Percentiles rank a stretch among this genome's conserved stretches.
These are phyloP conservation scores for Sphaerophoria taeniata DNA, from an alignment of 2,888 invertebrate species.

Conservation along the genomic window DNA sequence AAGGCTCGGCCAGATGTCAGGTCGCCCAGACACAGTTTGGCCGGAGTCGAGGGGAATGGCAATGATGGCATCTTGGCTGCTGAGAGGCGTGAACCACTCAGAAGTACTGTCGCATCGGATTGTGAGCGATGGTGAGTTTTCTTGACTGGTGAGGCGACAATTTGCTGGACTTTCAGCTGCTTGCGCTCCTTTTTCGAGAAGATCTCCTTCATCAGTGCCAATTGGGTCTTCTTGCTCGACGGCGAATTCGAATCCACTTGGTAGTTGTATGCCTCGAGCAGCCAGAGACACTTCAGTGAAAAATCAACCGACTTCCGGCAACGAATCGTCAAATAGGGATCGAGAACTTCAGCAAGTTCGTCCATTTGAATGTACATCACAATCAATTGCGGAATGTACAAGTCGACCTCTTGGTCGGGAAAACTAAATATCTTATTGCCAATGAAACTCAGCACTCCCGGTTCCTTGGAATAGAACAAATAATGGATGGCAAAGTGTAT, in stretches of 20 bases:
- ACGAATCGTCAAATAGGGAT: constrained; percentile 91
- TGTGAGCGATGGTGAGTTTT: constrained; percentile 93
- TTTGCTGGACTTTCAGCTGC: constrained; percentile 74
- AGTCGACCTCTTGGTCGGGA: constrained; percentile 95
- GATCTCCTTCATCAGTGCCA: constrained; percentile 82
- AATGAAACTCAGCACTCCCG: constrained; percentile 98
- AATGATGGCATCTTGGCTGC: constrained; percentile 68
- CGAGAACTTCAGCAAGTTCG: constrained; percentile 96
- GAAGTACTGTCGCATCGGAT: constrained; percentile 89
- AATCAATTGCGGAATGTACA: constrained; percentile 98
- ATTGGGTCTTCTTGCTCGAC: constrained; percentile 80
- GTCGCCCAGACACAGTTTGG: constrained; percentile 92
- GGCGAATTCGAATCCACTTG: constrained; percentile 79
- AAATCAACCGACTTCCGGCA: constrained; percentile 98
- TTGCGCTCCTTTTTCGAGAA: constrained; percentile 82
- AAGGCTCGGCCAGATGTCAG: constrained; percentile 97
- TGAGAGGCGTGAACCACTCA: constrained; percentile 80
- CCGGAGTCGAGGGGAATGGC: constrained; percentile 80
- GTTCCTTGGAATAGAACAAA: constrained; percentile 98
- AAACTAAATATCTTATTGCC: constrained; percentile 99
- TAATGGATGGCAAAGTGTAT: constrained; percentile 99
- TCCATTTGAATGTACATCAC: constrained; percentile 99
- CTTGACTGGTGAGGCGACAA: constrained; percentile 83
- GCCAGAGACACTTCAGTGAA: constrained; percentile 97
- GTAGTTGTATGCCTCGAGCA: constrained; percentile 93